Conservation (phyloP, 2,113 vertebrate species). For the Lethenteron camtschaticum region DNA sequence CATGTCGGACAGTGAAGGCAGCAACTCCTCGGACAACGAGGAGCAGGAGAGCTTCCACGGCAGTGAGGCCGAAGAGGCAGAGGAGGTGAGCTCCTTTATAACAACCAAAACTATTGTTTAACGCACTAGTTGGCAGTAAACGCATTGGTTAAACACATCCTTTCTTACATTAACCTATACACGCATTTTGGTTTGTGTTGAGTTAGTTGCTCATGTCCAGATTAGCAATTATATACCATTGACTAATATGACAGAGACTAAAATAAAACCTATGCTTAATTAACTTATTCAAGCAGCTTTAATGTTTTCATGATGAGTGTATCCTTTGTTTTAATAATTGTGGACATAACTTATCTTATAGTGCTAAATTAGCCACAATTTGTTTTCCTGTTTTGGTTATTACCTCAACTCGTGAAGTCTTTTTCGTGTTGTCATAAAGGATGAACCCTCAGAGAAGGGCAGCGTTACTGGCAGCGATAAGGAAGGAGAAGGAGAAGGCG, state of each 20-base stretch:
- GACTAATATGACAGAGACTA: neutral
- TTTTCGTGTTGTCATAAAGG: too few species aligned
- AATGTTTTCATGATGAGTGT: neutral
- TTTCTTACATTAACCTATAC: neutral
- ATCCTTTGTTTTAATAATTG: neutral
- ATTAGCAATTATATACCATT: neutral
- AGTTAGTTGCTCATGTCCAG: neutral
- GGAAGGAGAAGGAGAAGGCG: neutral
- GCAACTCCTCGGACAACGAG: slow-evolving; percentile 3
- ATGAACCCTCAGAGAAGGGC: too few species aligned
- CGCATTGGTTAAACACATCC: neutral
- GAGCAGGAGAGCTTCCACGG: slow-evolving; percentile 5
- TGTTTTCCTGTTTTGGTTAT: slow-evolving; percentile 1
- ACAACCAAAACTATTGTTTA: neutral
- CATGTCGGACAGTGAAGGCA: slow-evolving; percentile 6
- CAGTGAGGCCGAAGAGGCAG: slow-evolving; percentile 4
- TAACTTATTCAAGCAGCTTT: neutral
- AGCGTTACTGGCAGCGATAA: neutral
- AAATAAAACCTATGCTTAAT: neutral
- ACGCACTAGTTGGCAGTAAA: neutral
- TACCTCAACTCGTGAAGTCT: neutral
- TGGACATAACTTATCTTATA: neutral
- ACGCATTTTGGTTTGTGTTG: neutral
- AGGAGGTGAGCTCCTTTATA: neutral
- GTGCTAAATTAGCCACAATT: neutral